A percentile compares a stretch with the other conserved stretches of the same genome.
phyloP scores from a whole-genome alignment of 2,797 vertebrate species.

The Anolis apletophallus region DNA sequence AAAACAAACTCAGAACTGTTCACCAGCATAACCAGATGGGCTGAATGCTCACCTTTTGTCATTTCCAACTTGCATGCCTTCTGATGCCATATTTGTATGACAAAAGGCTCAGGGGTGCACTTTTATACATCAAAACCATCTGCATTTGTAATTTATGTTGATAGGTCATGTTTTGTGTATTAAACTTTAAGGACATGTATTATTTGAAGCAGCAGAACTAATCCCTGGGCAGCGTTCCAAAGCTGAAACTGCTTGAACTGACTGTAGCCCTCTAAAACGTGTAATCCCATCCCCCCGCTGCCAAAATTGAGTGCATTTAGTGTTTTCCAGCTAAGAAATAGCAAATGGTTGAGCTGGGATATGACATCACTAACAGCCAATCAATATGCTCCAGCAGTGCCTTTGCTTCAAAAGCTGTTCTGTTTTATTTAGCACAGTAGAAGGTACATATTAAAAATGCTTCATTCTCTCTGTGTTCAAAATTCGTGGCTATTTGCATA shows the following conservation, averaged over 20 bases:
- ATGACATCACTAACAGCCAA: slow-evolving; percentile 70
- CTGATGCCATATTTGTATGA: neutral
- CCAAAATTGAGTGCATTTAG: slow-evolving; percentile 35
- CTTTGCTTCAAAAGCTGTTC: slow-evolving; percentile 30
- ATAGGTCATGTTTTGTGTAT: neutral
- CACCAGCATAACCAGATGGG: neutral
- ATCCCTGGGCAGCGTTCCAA: neutral
- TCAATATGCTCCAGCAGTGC: slow-evolving; percentile 21
- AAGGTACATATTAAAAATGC: slow-evolving; percentile 44
- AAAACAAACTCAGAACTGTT: neutral
- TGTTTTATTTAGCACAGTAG: slow-evolving; percentile 26
- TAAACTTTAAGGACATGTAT: slow-evolving; percentile 21
- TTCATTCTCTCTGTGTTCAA: slow-evolving; percentile 23
- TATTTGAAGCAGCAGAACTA: neutral
- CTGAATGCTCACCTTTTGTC: neutral
- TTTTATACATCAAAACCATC: fast-evolving
- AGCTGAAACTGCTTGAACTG: neutral
- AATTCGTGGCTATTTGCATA: slow-evolving; percentile 36
- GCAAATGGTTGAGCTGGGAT: slow-evolving; percentile 38
- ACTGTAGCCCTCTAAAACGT: neutral
- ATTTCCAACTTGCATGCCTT: neutral
- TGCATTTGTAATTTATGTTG: neutral
- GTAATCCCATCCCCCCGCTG: slow-evolving; percentile 22
- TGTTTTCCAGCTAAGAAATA: slow-evolving; percentile 55
- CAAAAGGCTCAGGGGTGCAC: neutral